Percentiles rank a stretch among this genome's conserved stretches.
phyloP scores from a whole-genome alignment of 2,888 invertebrate species.

The Volucella zonaria region DNA sequence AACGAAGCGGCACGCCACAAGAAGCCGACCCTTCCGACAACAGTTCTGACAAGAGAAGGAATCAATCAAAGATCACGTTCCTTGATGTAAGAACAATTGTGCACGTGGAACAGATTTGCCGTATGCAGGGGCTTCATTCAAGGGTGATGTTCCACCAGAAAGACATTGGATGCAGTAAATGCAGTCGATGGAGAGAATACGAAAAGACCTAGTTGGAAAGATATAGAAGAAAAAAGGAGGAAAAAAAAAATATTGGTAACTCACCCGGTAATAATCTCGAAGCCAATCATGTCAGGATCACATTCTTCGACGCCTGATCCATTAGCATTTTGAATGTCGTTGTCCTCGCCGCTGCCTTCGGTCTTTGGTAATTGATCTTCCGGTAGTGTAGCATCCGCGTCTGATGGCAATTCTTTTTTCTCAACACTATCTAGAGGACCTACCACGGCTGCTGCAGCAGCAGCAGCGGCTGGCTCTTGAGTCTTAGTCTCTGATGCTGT shows the following conservation, averaged over 20 bases:
- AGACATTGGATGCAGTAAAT: not conserved
- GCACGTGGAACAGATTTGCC: conserved; percentile 18
- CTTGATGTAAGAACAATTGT: conserved; percentile 43
- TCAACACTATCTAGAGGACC: conserved; percentile 64
- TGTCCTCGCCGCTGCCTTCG: conserved; percentile 76
- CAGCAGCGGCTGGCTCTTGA: conserved; percentile 74
- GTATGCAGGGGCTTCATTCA: no score
- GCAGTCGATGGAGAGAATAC: conserved; percentile 29
- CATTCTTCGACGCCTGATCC: conserved; percentile 86
- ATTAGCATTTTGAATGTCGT: conserved; percentile 75
- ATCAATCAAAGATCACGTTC: conserved; percentile 70
- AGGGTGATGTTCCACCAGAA: no score
- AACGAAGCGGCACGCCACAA: conserved; percentile 28
- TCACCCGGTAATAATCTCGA: conserved; percentile 94
- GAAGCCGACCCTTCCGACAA: conserved; percentile 22
- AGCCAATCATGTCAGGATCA: conserved; percentile 94
- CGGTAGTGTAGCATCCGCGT: conserved; percentile 65
- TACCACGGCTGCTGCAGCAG: conserved; percentile 72
- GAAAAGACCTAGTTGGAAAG: not conserved
- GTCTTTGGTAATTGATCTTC: conserved; percentile 77
- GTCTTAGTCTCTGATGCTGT: conserved; percentile 64
- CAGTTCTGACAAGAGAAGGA: conserved; percentile 16
- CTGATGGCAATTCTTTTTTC: conserved; percentile 65
- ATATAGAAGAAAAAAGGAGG: not conserved
- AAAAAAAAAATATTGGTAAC: conserved; percentile 74